Evolutionary conservation across 2,797 vertebrate species (phyloP).

Genomic region (Phrynocephalus guinanensis): DNA sequence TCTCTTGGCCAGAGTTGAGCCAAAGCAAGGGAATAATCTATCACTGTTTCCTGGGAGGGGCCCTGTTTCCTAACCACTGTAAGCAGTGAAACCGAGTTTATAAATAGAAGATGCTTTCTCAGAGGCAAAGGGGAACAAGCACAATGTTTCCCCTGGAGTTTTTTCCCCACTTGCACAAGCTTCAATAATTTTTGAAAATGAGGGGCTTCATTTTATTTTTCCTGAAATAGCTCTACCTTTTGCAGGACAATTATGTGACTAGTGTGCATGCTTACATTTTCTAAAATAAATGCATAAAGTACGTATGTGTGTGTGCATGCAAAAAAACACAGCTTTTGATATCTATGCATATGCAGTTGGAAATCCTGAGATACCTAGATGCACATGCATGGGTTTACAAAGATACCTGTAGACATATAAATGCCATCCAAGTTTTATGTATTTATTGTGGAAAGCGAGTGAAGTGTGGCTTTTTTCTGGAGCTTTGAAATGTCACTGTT

Average conservation of each 20-base stretch:
- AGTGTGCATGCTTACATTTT: background rate
- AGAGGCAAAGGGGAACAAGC: constrained; percentile 39
- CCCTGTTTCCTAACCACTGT: background rate
- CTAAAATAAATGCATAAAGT: background rate
- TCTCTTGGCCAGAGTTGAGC: background rate
- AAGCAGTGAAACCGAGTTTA: constrained; percentile 51
- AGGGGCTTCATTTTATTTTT: constrained; percentile 6
- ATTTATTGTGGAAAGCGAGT: background rate
- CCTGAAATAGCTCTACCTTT: background rate
- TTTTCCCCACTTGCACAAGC: constrained; percentile 28
- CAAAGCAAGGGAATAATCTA: background rate
- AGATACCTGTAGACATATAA: background rate
- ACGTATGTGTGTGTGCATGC: no score
- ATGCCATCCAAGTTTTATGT: background rate
- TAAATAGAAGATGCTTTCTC: constrained; percentile 38
- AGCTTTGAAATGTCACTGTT: background rate
- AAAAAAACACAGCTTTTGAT: background rate
- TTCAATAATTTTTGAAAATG: constrained; percentile 29
- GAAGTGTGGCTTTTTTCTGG: background rate
- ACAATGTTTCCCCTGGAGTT: constrained; percentile 31
- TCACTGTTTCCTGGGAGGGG: constrained; percentile 8
- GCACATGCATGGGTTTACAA: background rate
- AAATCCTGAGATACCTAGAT: background rate
- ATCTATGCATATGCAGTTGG: background rate
- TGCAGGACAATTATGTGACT: background rate